Conservation (phyloP, 1,140 invertebrate genomes). For the Saxidomus purpurata region DNA sequence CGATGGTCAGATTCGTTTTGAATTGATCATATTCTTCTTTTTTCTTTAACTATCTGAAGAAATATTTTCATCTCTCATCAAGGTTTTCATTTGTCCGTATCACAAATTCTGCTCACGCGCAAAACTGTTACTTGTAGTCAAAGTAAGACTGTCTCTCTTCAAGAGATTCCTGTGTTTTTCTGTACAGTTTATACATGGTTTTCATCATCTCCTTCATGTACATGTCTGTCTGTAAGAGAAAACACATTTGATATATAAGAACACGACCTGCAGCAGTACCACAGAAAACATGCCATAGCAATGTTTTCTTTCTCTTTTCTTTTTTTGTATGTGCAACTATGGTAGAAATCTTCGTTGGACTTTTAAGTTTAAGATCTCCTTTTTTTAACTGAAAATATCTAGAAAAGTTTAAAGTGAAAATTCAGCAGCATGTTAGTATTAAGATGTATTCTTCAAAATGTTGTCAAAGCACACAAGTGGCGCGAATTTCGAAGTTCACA, state of each 20-base stretch:
- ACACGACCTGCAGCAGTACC: background rate
- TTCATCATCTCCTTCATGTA: slow-evolving; percentile 38
- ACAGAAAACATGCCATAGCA: no score
- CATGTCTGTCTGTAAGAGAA: slow-evolving; percentile 28
- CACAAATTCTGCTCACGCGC: background rate
- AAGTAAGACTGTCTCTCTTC: background rate
- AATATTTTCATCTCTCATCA: background rate
- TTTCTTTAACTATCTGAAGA: background rate
- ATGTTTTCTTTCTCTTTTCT: no score
- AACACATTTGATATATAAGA: background rate
- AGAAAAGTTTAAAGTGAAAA: no score
- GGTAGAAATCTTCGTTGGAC: no score
- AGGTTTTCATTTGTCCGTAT: background rate
- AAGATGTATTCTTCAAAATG: no score
- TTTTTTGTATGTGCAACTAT: no score
- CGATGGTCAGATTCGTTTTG: background rate
- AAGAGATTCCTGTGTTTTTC: slow-evolving; percentile 21
- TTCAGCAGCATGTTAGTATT: no score
- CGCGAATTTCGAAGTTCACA: no score
- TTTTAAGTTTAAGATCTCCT: no score
- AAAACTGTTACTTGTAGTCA: slow-evolving; percentile 2
- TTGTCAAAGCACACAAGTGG: no score
- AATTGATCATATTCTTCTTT: background rate
- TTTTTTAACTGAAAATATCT: no score
- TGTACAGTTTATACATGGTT: slow-evolving; percentile 29